Base-by-base conservation (phyloP, 2,888 invertebrate species). In the Leptopilina drosophilae region DNA sequence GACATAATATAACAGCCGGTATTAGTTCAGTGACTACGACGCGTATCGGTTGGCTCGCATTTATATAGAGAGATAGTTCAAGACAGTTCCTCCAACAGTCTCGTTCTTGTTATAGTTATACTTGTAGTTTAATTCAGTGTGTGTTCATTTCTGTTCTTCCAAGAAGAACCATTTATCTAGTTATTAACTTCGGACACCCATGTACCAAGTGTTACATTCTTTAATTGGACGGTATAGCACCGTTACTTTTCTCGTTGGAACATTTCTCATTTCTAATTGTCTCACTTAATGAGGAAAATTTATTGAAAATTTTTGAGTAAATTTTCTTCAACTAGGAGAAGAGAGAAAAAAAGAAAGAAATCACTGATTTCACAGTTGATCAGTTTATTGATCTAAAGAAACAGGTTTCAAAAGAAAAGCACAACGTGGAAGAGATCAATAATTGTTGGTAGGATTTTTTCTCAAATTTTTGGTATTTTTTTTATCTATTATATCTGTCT, bases 121-220 rank as follows among this genome's bases (percentile, higher is more conserved):
- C 73, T 73, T 33, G 56, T 49, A 49, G 73, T n/a, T 56, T n/a
- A 73, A 14, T n/a, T n/a, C 73, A 42, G 42, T 49, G 69, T 14
- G 26, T 53, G 33, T 26, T 33, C 33, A 14, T 14, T 33, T 56
- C n/a, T 56, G 56, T 56, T 56, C 56, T 56, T 67, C 67, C 42
- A 49, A 15, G 67, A 67, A 49, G 67, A 67, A 67, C 46, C 15
- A 49, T 49, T 33, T 46, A 15, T 49, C 20, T 46, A 67, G 67
- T 73, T 73, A n/a, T 73, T 73, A 56, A 73, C 5, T 53, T 56
- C 56, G 56, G 73, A 56, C 40, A 56, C 73, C 33, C 73, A 73
- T 73, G 73, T 73, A 73, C 73, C 73, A 73, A 73, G 73, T 73
- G 73, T 33, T 73, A 53, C 73, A 73, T 73, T 73, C 73, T 33